Evolutionary conservation across 2,888 invertebrate genomes (phyloP).

Genomic region (Catocala fraxini): DNA sequence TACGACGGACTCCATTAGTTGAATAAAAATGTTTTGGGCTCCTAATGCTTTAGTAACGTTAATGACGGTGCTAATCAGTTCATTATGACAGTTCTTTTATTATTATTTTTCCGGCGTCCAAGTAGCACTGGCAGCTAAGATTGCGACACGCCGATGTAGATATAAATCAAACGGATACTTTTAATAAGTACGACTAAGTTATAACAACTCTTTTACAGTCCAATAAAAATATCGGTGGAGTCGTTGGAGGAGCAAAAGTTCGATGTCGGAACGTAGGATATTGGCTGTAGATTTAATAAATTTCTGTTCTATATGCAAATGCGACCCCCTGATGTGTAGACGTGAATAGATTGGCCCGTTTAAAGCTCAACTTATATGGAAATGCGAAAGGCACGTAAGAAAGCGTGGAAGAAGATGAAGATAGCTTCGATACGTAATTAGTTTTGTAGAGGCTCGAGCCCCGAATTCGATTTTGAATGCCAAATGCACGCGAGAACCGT

Average conservation of each 20-base stretch:
- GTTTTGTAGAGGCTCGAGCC: slow-evolving; percentile 79
- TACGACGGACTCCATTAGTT: slow-evolving; percentile 68
- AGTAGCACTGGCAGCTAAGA: slow-evolving; percentile 2
- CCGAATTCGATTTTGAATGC: slow-evolving; percentile 77
- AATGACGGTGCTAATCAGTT: slow-evolving; percentile 48
- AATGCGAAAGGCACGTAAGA: slow-evolving; percentile 87
- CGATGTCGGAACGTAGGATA: slow-evolving; percentile 85
- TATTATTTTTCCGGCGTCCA: slow-evolving; percentile 20
- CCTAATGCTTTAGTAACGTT: slow-evolving; percentile 52
- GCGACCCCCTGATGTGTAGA: slow-evolving; percentile 87
- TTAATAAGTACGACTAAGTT: slow-evolving; percentile 42
- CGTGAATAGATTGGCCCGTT: slow-evolving; percentile 88
- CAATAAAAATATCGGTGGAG: slow-evolving; percentile 77
- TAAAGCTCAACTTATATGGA: slow-evolving; percentile 88
- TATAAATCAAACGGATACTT: slow-evolving; percentile 32
- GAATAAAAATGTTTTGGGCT: slow-evolving; percentile 63
- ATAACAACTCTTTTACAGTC: slow-evolving; percentile 65
- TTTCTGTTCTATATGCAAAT: slow-evolving; percentile 88
- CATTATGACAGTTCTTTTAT: slow-evolving; percentile 40
- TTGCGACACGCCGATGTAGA: slow-evolving; percentile 11
- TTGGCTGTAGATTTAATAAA: slow-evolving; percentile 88
- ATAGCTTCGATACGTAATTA: slow-evolving; percentile 86
- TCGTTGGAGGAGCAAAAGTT: slow-evolving; percentile 81
- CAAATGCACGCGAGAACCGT: slow-evolving; percentile 65
- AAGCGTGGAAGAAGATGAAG: slow-evolving; percentile 86